Evolutionary conservation across 2,888 invertebrate genomes (phyloP), one percentile per base, ranked within the genome.

Genomic region (Melitaea athalia): DNA sequence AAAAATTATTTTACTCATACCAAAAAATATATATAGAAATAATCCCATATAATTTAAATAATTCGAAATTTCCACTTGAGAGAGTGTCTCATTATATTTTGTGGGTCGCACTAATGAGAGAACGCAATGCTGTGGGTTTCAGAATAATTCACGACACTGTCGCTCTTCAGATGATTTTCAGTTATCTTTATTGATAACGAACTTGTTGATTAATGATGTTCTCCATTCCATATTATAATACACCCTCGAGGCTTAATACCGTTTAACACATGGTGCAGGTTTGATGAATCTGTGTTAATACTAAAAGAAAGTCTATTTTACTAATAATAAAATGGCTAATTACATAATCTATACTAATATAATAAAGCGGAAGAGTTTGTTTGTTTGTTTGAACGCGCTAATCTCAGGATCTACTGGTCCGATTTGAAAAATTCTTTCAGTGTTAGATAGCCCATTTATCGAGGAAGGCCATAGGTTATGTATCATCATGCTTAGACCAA

Each of bases 91-190:
- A 57, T 57, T 57, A 57, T 55, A 55, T 57, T 57, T 42, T 57
- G 42, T 42, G 57, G 57, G 57, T 57, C 57, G 42, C 57, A 57
- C 38, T 57, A 57, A 57, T 57, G 57, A 57, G 42, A 15, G 55
- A 6, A 14, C 38, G n/a, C 42, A 42, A n/a, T 15, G 42, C 57
- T 38, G 33, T 17, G 15, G n/a, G 57, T 42, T 57, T 57, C 15
- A 57, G 57, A 42, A 57, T 57, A 42, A 57, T 57, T 57, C n/a
- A 57, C 33, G 33, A 31, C 31, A 55, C 53, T 55, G 33, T 55
- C 14, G 33, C n/a, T 55, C 7, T 14, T 33, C 7, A 31, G 14
- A 33, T 33, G 14, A 11, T 24, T 24, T 24, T 24, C 24, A 55
- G 6, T 55, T 12, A 14, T 33, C n/a, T 55, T 55, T 24, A 33